Evolutionary conservation across 2,888 invertebrate species (phyloP).

Genomic region (Emmelina monodactyla): DNA sequence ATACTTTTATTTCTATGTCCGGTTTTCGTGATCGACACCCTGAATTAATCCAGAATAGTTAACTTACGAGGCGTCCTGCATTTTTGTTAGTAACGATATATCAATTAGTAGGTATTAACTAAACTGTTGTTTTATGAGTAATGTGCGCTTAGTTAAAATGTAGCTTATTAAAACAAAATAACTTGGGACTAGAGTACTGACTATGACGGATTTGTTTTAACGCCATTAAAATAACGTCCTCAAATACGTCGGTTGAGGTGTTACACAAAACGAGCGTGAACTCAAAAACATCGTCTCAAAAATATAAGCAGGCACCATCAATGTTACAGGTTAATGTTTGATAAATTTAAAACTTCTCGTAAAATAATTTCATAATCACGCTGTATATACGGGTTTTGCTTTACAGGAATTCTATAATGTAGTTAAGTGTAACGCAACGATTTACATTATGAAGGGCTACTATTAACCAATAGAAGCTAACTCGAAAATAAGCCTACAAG

Average conservation of each 20-base stretch:
- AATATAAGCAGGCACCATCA: not conserved
- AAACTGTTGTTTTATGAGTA: constrained; percentile 33
- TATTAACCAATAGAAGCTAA: too few species aligned
- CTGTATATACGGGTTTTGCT: too few species aligned
- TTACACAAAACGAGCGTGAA: not conserved
- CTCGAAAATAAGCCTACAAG: too few species aligned
- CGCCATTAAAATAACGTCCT: constrained; percentile 19
- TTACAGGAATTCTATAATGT: too few species aligned
- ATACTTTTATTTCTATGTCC: too few species aligned
- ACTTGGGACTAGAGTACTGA: constrained; percentile 59
- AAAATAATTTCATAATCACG: too few species aligned
- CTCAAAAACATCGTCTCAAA: constrained; percentile 2
- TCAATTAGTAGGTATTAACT: constrained; percentile 19
- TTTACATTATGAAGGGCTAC: too few species aligned
- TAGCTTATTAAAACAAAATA: constrained; percentile 38
- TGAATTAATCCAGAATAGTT: too few species aligned
- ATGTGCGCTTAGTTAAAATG: constrained; percentile 34
- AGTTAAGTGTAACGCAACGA: too few species aligned
- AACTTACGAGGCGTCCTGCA: too few species aligned
- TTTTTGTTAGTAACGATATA: constrained; percentile 21
- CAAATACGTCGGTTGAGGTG: not conserved
- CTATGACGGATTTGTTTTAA: constrained; percentile 47
- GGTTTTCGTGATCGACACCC: too few species aligned
- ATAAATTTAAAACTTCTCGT: not conserved
- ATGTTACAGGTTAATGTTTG: not conserved